Percentiles rank a stretch among this genome's conserved stretches.
Evolutionary conservation across 2,888 invertebrate genomes (phyloP).

Genomic region (Anoncus sp.): DNA sequence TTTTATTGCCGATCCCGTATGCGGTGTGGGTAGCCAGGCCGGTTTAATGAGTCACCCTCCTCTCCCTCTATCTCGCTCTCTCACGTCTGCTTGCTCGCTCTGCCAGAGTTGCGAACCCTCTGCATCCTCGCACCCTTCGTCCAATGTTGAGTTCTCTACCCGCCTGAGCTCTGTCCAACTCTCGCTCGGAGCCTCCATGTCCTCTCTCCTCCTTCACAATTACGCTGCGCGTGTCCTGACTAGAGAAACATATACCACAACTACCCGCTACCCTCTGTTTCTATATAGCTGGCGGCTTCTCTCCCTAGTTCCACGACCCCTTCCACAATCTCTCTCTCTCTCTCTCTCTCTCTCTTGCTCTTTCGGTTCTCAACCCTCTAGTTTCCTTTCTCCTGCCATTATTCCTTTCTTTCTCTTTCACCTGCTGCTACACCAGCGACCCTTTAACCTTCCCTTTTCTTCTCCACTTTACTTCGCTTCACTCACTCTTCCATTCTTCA

Average conservation of each 20-base stretch:
- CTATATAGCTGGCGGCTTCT: conserved; percentile 42
- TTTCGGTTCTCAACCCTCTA: conserved; percentile 39
- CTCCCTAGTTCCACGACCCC: conserved; percentile 54
- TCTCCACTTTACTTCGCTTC: conserved; percentile 32
- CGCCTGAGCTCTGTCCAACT: conserved; percentile 58
- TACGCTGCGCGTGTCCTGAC: conserved; percentile 82
- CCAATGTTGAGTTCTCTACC: conserved; percentile 62
- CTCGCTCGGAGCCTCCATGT: conserved; percentile 47
- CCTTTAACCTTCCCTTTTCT: conserved; percentile 39
- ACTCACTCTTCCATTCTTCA: conserved; percentile 20
- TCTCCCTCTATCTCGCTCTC: conserved; percentile 15
- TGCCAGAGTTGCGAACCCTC: conserved; percentile 47
- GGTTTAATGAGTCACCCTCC: conserved; percentile 74
- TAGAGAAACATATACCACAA: conserved; percentile 79
- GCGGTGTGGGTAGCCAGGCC: conserved; percentile 75
- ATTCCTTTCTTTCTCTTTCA: conserved; percentile 37
- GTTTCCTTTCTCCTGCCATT: conserved; percentile 30
- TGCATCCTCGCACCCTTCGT: conserved; percentile 45
- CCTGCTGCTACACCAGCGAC: conserved; percentile 35
- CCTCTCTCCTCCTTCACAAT: conserved; percentile 79
- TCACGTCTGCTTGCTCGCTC: conserved; percentile 40
- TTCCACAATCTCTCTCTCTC: conserved; percentile 38
- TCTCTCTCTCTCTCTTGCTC: too few species aligned
- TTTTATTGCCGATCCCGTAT: conserved; percentile 80
- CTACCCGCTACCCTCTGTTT: conserved; percentile 65